Conservation (phyloP, 2,113 vertebrate species). For the Seriola quinqueradiata region DNA sequence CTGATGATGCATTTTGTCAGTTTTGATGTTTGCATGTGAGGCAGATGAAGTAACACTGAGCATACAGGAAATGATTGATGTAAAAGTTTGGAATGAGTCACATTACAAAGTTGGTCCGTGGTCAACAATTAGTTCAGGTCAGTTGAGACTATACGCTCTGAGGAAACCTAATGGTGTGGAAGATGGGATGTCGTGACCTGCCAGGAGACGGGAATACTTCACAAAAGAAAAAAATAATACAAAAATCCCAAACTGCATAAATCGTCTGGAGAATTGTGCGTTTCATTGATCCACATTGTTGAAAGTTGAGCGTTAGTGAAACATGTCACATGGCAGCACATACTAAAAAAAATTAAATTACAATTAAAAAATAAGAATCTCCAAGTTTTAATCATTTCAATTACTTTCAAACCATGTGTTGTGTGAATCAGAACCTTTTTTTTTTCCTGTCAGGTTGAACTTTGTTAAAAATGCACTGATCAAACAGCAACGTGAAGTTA, state of each 20-base stretch:
- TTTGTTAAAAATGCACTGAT: slow-evolving; percentile 50
- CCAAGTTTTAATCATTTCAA: not conserved
- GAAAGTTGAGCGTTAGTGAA: not conserved
- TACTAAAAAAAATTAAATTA: not conserved
- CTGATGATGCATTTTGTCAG: not conserved
- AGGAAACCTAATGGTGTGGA: slow-evolving; percentile 42
- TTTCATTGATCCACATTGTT: not conserved
- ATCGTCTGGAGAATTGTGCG: not conserved
- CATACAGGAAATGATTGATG: slow-evolving; percentile 1
- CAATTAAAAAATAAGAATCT: not conserved
- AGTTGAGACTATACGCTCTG: slow-evolving; percentile 1
- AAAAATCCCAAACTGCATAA: not conserved
- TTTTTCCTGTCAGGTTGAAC: slow-evolving; percentile 43
- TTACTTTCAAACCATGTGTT: not conserved
- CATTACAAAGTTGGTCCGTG: slow-evolving; percentile 24
- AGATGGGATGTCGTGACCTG: slow-evolving; percentile 4
- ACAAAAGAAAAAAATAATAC: not conserved
- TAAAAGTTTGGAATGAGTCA: slow-evolving; percentile 3
- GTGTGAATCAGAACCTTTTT: slow-evolving; percentile 17
- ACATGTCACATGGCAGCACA: not conserved
- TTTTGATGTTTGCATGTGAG: not conserved
- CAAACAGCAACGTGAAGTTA: slow-evolving; percentile 42
- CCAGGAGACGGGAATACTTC: not conserved
- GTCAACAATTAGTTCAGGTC: slow-evolving; percentile 37
- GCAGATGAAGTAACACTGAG: slow-evolving; percentile 12